phyloP scores from a whole-genome alignment of 2,113 vertebrate genomes.

The Hydrolagus affinis region DNA sequence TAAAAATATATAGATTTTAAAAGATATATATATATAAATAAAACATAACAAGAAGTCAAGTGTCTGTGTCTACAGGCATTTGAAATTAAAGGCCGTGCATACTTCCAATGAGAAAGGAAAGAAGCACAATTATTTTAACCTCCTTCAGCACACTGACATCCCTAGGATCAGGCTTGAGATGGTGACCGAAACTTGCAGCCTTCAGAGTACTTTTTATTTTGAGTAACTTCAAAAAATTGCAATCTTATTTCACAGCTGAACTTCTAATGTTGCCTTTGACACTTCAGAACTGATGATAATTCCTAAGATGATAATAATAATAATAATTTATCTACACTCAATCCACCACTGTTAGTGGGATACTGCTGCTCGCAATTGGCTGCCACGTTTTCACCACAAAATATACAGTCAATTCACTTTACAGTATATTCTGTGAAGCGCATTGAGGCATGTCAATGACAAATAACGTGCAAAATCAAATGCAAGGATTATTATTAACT shows the following conservation, averaged over 20 bases:
- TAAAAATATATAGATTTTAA: conserved; percentile 63
- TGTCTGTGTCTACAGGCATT: neutral
- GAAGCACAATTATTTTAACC: conserved; percentile 19
- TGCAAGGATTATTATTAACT: too few relatives aligned
- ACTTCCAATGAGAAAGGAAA: conserved; percentile 33
- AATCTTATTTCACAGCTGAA: neutral
- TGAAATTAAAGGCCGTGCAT: neutral
- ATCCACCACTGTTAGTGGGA: too few relatives aligned
- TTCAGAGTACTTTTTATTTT: neutral
- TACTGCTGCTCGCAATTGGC: too few relatives aligned
- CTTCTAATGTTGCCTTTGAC: neutral
- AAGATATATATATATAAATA: conserved; percentile 57
- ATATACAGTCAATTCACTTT: too few relatives aligned
- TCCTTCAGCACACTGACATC: conserved; percentile 16
- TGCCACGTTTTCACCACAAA: too few relatives aligned
- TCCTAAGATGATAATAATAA: too few relatives aligned
- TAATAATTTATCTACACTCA: too few relatives aligned
- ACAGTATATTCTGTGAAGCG: too few relatives aligned
- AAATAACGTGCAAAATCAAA: too few relatives aligned
- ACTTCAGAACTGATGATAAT: neutral
- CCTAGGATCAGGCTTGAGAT: neutral
- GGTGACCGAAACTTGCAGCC: neutral
- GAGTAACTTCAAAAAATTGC: neutral
- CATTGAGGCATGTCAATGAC: too few relatives aligned
- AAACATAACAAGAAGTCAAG: conserved; percentile 29